A percentile compares a stretch with the other conserved stretches of the same genome.
Conservation (phyloP, 2,113 vertebrate genomes). For the Tapirus terrestris region DNA sequence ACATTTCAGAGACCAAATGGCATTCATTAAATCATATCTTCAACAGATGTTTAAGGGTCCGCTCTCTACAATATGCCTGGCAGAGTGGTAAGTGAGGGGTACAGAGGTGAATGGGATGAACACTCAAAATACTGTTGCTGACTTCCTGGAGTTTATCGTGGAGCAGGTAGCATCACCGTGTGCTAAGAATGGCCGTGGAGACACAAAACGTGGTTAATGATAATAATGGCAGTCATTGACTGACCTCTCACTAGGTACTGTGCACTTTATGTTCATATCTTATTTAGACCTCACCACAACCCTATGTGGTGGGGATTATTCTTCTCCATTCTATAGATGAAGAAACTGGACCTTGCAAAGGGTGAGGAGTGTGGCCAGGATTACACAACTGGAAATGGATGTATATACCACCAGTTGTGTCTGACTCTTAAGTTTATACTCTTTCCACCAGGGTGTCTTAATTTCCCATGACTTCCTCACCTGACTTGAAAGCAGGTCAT, state of each 20-base stretch:
- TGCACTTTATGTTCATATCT: background rate
- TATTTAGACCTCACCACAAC: background rate
- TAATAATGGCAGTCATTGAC: rapidly evolving
- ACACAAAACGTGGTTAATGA: background rate
- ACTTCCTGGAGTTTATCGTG: background rate
- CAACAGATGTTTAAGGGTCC: slow-evolving; percentile 53
- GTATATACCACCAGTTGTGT: background rate
- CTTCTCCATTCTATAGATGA: background rate
- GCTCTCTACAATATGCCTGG: background rate
- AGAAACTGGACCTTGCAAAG: background rate
- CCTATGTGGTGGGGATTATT: background rate
- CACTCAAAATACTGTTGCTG: background rate
- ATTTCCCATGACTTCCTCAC: background rate
- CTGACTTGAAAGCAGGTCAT: background rate
- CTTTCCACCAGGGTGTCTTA: background rate
- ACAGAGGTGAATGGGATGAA: background rate
- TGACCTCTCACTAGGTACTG: background rate
- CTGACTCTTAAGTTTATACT: background rate
- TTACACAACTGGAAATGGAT: background rate
- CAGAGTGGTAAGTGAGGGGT: background rate
- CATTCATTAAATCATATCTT: slow-evolving; percentile 50
- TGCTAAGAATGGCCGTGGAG: background rate
- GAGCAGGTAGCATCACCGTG: background rate
- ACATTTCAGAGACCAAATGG: slow-evolving; percentile 57
- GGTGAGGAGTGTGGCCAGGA: background rate